Evolutionary conservation across 2,797 vertebrate species (phyloP).

Genomic region (Gymnodraco acuticeps): DNA sequence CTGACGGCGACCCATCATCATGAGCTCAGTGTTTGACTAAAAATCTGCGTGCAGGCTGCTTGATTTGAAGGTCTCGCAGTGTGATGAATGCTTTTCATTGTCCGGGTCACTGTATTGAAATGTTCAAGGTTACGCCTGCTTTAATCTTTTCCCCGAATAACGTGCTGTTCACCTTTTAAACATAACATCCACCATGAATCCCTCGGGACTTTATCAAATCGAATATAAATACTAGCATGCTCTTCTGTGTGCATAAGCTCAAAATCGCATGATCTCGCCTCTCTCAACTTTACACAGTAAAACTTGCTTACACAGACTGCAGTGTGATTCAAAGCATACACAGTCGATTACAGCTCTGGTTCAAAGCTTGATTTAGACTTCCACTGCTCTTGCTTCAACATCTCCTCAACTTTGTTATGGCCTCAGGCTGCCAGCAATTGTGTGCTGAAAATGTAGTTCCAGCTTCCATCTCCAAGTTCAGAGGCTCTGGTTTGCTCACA

Average conservation of each 20-base stretch:
- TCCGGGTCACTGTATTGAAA: conserved; percentile 56
- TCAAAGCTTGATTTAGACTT: conserved; percentile 68
- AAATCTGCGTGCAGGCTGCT: conserved; percentile 45
- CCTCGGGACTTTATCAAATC: conserved; percentile 51
- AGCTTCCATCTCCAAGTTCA: conserved; percentile 68
- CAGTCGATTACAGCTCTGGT: conserved; percentile 44
- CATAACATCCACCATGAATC: conserved; percentile 58
- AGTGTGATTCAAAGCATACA: conserved; percentile 53
- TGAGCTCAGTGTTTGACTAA: conserved; percentile 52
- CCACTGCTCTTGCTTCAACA: conserved; percentile 57
- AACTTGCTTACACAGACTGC: conserved; percentile 34
- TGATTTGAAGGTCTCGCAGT: conserved; percentile 59
- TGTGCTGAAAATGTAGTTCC: conserved; percentile 68
- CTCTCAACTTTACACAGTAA: conserved; percentile 26
- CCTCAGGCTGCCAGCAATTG: conserved; percentile 68
- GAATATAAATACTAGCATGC: conserved; percentile 52
- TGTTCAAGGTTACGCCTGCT: conserved; percentile 61
- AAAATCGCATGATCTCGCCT: conserved; percentile 39
- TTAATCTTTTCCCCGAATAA: conserved; percentile 69
- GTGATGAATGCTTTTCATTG: conserved; percentile 65
- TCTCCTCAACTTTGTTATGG: conserved; percentile 73
- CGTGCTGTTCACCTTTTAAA: conserved; percentile 61
- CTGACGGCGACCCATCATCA: conserved; percentile 58
- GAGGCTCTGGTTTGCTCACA: conserved; percentile 63
- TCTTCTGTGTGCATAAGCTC: conserved; percentile 39